phyloP scores from a whole-genome alignment of 2,113 vertebrate species.

The Epinephelus cyanopodus region DNA sequence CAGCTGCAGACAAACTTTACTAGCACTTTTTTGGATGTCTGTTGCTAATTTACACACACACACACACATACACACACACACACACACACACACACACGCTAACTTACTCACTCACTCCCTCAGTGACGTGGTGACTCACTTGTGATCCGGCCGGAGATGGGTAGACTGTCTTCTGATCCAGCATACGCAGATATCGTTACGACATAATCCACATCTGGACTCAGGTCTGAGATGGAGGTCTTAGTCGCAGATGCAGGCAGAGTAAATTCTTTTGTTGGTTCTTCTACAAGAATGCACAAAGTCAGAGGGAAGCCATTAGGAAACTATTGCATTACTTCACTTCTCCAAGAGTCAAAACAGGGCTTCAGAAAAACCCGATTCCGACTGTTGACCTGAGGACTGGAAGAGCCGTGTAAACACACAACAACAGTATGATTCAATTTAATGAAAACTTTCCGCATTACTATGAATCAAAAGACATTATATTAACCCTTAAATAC shows the following conservation, averaged over 20 bases:
- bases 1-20: constrained; percentile 33
- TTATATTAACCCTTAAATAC: constrained; percentile 37
- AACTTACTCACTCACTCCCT: background rate
- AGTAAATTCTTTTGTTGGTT: constrained; percentile 89
- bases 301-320: constrained; percentile 70
- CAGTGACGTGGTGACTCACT: constrained; percentile 85
- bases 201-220: constrained; percentile 89
- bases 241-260: constrained; percentile 88
- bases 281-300: constrained; percentile 83
- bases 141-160: constrained; percentile 93
- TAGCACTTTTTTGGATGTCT: constrained; percentile 4
- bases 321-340: constrained; percentile 61
- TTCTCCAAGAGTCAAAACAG: constrained; percentile 48
- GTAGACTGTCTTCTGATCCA: constrained; percentile 89
- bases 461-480: constrained; percentile 36
- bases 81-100: background rate
- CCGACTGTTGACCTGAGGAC: constrained; percentile 42
- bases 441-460: constrained; percentile 54
- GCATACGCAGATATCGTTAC: constrained; percentile 90
- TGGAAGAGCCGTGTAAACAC: constrained; percentile 45
- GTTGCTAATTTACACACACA: constrained; percentile 7
- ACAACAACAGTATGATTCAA: constrained; percentile 23
- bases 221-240: constrained; percentile 90
- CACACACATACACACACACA: constrained; percentile 10
- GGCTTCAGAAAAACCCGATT: constrained; percentile 36